Evolutionary conservation across 2,113 vertebrate genomes (phyloP).

Genomic region (Atherinomorus stipes): DNA sequence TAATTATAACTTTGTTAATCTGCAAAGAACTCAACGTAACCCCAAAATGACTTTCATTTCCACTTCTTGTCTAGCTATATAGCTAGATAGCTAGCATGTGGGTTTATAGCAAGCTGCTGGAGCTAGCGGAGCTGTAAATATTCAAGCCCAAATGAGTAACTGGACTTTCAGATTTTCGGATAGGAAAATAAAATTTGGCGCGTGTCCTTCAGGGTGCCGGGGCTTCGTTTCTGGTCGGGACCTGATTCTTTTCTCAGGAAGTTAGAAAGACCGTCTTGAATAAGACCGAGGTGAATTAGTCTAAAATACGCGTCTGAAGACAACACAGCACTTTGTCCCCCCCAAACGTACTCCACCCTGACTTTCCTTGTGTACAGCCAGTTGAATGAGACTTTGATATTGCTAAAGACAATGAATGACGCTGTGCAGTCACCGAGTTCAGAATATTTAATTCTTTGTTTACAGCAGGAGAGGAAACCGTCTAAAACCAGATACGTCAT

Average conservation of each 20-base stretch:
- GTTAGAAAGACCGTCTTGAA: constrained; percentile 44
- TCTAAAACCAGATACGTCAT: constrained; percentile 51
- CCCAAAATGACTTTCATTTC: background rate
- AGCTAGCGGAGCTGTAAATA: background rate
- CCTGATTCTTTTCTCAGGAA: constrained; percentile 72
- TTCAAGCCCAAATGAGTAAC: background rate
- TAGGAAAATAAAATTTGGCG: background rate
- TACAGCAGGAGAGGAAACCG: constrained; percentile 51
- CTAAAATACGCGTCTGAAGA: constrained; percentile 36
- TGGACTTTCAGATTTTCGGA: constrained; percentile 13
- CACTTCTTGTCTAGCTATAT: background rate
- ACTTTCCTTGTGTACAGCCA: constrained; percentile 36
- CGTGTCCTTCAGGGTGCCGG: constrained; percentile 6
- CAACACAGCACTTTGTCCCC: constrained; percentile 73
- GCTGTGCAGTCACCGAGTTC: constrained; percentile 44
- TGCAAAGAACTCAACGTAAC: background rate
- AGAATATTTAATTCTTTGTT: constrained; percentile 65
- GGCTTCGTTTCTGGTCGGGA: constrained; percentile 35
- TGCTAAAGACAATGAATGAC: constrained; percentile 78
- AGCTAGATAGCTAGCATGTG: background rate
- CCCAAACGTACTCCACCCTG: constrained; percentile 41
- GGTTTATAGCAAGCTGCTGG: background rate
- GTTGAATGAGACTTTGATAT: constrained; percentile 49
- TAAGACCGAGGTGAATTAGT: constrained; percentile 10
- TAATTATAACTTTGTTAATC: background rate